phyloP scores from a whole-genome alignment of 1,140 invertebrate genomes.

The Ruditapes philippinarum region DNA sequence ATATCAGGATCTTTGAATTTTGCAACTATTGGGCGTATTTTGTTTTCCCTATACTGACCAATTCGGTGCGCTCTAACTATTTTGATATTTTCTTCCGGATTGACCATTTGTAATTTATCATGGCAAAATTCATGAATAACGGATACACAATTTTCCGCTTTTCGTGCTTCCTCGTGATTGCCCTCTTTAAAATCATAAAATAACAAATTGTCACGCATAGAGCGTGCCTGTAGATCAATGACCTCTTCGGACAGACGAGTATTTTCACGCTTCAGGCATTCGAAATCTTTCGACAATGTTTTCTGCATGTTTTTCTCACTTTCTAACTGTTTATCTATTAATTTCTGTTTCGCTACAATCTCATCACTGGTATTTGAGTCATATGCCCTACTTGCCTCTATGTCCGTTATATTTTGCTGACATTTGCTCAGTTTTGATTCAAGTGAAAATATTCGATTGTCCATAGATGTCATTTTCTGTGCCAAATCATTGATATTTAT shows the following conservation, averaged over 20 bases:
- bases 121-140: neutral
- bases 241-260: neutral
- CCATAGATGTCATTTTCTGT: neutral
- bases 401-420: neutral
- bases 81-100: neutral
- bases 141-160: neutral
- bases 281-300: neutral
- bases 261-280: neutral
- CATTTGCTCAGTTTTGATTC: neutral
- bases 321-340: neutral
- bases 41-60: neutral
- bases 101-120: neutral
- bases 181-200: neutral
- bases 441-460: neutral
- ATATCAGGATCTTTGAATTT: neutral
- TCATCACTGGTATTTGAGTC: neutral
- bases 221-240: neutral
- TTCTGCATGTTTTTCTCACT: neutral
- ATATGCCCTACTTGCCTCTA: neutral
- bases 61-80: constrained; percentile 29
- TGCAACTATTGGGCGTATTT: neutral
- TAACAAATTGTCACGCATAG: neutral
- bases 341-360: neutral
- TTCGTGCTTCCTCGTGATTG: neutral
- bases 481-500: too few species aligned